Percentiles rank a stretch among this genome's conserved stretches.
These are phyloP conservation scores for Ranitomeya variabilis DNA, from an alignment of 2,113 vertebrate genomes.

Conservation along the genomic window DNA sequence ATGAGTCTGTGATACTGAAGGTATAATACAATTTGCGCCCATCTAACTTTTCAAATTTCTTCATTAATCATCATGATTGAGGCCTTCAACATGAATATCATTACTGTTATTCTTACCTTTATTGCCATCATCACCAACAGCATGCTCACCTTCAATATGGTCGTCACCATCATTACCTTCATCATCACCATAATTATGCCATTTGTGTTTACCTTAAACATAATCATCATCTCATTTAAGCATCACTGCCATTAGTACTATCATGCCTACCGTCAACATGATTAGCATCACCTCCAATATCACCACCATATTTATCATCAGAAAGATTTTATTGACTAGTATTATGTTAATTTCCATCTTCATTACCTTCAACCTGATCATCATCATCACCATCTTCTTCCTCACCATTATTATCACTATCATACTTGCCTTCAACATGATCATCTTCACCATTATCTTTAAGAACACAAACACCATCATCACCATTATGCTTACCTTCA, in stretches of 20 bases:
- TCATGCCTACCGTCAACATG: too few relatives aligned
- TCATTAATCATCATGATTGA: too few relatives aligned
- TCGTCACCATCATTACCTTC: background rate
- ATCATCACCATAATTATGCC: background rate
- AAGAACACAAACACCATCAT: background rate
- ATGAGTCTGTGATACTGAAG: too few relatives aligned
- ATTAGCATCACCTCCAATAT: background rate
- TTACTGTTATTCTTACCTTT: background rate
- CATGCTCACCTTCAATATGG: background rate
- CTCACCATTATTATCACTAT: too few relatives aligned
- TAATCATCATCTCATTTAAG: background rate
- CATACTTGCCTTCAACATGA: background rate
- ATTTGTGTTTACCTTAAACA: background rate
- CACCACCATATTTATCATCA: too few relatives aligned
- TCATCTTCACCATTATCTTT: background rate
- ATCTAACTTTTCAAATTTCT: too few relatives aligned
- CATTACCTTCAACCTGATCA: too few relatives aligned
- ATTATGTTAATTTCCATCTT: too few relatives aligned
- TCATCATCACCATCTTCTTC: too few relatives aligned
- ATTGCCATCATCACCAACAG: background rate
- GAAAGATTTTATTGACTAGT: too few relatives aligned
- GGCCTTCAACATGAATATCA: background rate
- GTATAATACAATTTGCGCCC: too few relatives aligned
- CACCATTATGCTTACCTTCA: background rate
- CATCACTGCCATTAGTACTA: background rate